phyloP scores from a whole-genome alignment of 1,140 invertebrate genomes.

The Himalopsyche phryganea region DNA sequence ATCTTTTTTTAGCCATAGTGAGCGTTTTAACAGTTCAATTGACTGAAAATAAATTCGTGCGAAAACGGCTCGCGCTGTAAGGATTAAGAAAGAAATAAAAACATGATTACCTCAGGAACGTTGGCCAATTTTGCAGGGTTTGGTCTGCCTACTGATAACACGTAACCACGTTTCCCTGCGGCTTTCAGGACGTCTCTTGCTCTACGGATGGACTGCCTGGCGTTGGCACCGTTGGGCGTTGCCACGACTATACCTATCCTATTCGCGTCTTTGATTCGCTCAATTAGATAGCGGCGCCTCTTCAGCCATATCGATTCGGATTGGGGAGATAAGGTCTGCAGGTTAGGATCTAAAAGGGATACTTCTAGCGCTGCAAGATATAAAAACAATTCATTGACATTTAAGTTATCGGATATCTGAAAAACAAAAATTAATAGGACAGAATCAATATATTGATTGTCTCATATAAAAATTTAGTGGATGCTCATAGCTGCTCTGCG shows the following conservation, averaged over 20 bases:
- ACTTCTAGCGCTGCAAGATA: constrained; percentile 48
- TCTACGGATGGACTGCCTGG: constrained; percentile 70
- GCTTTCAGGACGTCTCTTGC: constrained; percentile 70
- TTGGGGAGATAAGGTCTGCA: constrained; percentile 40
- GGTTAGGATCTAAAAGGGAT: constrained; percentile 48
- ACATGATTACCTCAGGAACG: constrained; percentile 70
- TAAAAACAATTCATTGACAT: neutral
- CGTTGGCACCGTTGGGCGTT: constrained; percentile 79
- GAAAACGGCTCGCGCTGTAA: too few relatives aligned
- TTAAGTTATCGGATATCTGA: too few relatives aligned
- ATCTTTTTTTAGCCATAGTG: too few relatives aligned
- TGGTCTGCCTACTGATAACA: constrained; percentile 88
- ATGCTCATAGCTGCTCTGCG: too few relatives aligned
- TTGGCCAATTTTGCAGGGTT: constrained; percentile 92
- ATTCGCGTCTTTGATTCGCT: constrained; percentile 84
- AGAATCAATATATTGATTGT: too few relatives aligned
- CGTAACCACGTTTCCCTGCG: constrained; percentile 81
- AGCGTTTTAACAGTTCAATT: too few relatives aligned
- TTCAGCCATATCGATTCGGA: constrained; percentile 63
- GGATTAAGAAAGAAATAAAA: too few relatives aligned
- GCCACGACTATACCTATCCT: constrained; percentile 85
- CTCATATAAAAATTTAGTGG: too few relatives aligned
- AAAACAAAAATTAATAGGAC: too few relatives aligned
- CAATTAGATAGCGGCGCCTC: constrained; percentile 76
- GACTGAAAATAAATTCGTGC: too few relatives aligned